Evolutionary conservation across 2,797 vertebrate species (phyloP).

Genomic region (Sitta carolinensis): DNA sequence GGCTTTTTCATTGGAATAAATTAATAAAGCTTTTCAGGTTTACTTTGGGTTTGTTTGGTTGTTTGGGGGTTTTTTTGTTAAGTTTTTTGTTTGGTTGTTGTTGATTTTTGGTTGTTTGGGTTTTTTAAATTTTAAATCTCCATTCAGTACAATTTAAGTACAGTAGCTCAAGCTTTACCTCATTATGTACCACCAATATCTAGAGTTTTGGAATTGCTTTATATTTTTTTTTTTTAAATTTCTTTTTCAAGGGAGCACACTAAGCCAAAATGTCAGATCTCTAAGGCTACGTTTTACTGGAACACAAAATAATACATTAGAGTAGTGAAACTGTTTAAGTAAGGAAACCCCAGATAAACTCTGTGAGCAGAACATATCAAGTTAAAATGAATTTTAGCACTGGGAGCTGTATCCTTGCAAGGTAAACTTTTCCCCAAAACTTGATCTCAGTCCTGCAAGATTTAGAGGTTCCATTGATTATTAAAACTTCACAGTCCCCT

Average conservation of each 20-base stretch:
- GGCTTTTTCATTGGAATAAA: neutral
- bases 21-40: neutral
- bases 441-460: neutral
- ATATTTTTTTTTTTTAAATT: neutral
- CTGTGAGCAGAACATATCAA: neutral
- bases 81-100: neutral
- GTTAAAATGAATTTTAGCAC: neutral
- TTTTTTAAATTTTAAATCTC: neutral
- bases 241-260: neutral
- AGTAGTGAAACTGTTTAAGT: neutral
- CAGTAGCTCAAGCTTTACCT: neutral
- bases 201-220: neutral
- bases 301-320: neutral
- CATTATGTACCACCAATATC: neutral
- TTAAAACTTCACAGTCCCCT: neutral
- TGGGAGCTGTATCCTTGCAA: neutral
- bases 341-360: neutral
- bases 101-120: neutral
- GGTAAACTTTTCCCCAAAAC: neutral
- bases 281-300: neutral
- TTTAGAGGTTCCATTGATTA: neutral
- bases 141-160: neutral
- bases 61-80: neutral
- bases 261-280: neutral
- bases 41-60: too few relatives aligned